Conservation (phyloP, 2,113 vertebrate genomes). For the Rhineura floridana region DNA sequence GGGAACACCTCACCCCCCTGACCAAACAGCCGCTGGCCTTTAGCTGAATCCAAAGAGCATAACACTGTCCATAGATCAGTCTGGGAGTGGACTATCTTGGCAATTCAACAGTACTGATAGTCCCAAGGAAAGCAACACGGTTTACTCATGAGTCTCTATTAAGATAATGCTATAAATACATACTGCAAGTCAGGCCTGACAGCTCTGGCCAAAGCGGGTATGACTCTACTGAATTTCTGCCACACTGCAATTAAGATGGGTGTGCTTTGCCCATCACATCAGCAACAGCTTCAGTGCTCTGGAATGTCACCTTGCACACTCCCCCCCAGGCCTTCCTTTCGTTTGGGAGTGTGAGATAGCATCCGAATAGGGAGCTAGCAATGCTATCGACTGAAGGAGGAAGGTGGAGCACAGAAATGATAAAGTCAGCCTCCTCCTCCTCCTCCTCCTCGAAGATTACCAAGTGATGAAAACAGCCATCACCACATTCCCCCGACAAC, state of each 20-base stretch:
- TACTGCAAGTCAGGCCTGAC: background rate
- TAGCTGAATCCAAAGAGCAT: background rate
- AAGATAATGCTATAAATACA: background rate
- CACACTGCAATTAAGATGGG: background rate
- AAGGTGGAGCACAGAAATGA: background rate
- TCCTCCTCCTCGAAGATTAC: background rate
- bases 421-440: background rate
- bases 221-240: constrained; percentile 17
- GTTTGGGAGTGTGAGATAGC: background rate
- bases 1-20: background rate
- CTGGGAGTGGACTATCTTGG: background rate
- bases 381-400: accelerated
- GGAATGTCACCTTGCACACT: background rate
- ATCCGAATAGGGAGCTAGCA: background rate
- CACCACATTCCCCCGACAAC: constrained; percentile 3
- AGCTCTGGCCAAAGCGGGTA: accelerated
- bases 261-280: accelerated
- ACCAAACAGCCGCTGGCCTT: background rate
- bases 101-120: background rate
- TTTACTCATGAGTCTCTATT: background rate
- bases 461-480: background rate
- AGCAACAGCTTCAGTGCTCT: background rate
- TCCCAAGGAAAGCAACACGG: background rate
- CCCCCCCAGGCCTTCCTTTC: constrained; percentile 9
- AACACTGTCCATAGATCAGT: background rate